Base-by-base conservation (phyloP, 2,797 vertebrate genomes). In the Micromesistius poutassou region DNA sequence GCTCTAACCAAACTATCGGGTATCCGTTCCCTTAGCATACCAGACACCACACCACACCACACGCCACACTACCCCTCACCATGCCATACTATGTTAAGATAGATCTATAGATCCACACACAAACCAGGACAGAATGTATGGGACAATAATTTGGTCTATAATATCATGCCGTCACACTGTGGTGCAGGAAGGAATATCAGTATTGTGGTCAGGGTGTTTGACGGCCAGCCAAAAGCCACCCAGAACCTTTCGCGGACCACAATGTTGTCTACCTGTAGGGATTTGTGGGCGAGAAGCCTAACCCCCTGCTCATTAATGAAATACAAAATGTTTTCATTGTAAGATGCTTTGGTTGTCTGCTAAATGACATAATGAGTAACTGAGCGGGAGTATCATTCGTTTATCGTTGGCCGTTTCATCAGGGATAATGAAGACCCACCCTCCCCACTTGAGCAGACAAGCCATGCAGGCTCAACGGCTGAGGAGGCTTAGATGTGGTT, bases 401-500 rank as follows among this genome's bases (percentile, higher is more conserved):
- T 28, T 68, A 28, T 28, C 3, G 55, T 28, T 3, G 55, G 6
- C 22, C 5, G 25, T 68, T 68, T 12, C 25, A 68, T 68, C 55
- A 10, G 55, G 55, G 55, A 25, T 62, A 25, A 8, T n/a, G 25
- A 13, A 55, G 46, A 12, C 46, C 46, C 46, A 4, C 19, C 46
- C 46, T 22, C 19, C 46, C 16, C 55, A 25, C 55, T 7, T 62
- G 55, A 22, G 25, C 55, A 62, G 55, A 55, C 46, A 55, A 2
- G 55, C n/a, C 55, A 10, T 4, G 46, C 46, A 1, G 55, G 55
- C 55, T 74, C 74, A 30, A 71, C 77, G 72, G 31, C 68, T 30
- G 77, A 35, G 13, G 33, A 40, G 36, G 71, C 72, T 42, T 30
- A 73, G 5, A 8, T 35, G 7, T 46, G 16, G 74, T 74, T 78